A percentile compares a stretch with the other conserved stretches of the same genome.
These are phyloP conservation scores for Poecilia gillii DNA, from an alignment of 2,797 vertebrate species.

Conservation along the genomic window DNA sequence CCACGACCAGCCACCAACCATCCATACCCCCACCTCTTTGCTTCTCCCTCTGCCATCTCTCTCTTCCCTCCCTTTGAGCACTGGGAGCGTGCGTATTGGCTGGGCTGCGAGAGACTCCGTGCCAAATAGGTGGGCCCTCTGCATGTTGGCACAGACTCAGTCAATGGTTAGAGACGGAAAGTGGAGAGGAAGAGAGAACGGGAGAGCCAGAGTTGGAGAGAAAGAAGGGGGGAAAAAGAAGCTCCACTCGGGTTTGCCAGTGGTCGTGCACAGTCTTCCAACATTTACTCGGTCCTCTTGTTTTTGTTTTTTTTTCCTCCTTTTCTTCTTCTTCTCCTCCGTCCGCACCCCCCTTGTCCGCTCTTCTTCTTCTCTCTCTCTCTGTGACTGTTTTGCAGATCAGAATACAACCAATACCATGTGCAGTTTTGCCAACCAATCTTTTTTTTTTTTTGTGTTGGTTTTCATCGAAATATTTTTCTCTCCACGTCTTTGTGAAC, in stretches of 20 bases:
- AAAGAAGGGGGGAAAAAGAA: constrained; percentile 83
- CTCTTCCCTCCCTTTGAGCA: constrained; percentile 83
- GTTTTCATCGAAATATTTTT: constrained; percentile 62
- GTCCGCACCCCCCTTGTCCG: constrained; percentile 65
- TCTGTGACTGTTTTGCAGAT: constrained; percentile 79
- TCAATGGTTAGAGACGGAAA: constrained; percentile 91
- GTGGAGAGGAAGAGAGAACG: constrained; percentile 84
- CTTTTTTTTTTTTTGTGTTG: constrained; percentile 62
- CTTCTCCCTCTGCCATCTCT: constrained; percentile 73
- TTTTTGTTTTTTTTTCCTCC: constrained; percentile 67
- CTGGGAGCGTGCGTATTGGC: constrained; percentile 90
- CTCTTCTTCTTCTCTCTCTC: constrained; percentile 36
- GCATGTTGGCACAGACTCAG: constrained; percentile 89
- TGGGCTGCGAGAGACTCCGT: constrained; percentile 82
- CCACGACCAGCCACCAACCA: constrained; percentile 76
- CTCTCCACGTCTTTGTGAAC: constrained; percentile 62
- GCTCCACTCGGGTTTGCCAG: constrained; percentile 85
- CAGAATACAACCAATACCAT: constrained; percentile 85
- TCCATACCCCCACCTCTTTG: constrained; percentile 52
- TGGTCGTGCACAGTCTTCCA: constrained; percentile 83
- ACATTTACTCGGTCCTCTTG: constrained; percentile 85
- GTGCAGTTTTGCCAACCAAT: constrained; percentile 80
- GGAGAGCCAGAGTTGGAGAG: constrained; percentile 86
- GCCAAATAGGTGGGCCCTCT: constrained; percentile 96
- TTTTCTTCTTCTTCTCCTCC: constrained; percentile 71